Evolutionary conservation across 2,113 vertebrate genomes (phyloP).

Genomic region (Rhagologus leucostigma): DNA sequence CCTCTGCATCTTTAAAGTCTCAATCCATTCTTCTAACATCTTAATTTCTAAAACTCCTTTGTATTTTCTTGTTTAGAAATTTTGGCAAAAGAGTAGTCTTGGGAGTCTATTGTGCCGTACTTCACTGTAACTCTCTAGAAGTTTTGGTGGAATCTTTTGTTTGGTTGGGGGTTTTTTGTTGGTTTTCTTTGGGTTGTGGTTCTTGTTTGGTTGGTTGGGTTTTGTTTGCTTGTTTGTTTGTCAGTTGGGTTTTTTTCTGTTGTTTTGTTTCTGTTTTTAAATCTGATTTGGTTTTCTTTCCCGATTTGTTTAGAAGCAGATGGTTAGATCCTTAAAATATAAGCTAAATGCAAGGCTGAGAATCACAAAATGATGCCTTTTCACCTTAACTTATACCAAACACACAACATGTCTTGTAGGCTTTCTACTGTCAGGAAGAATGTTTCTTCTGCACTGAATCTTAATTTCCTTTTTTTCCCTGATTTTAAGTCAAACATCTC

Average conservation of each 20-base stretch:
- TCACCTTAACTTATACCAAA: background rate
- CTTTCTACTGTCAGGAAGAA: background rate
- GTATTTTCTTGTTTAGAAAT: background rate
- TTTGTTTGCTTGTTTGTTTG: background rate
- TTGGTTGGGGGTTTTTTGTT: background rate
- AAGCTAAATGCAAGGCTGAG: background rate
- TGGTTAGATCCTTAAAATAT: background rate
- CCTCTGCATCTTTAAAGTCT: conserved; percentile 10
- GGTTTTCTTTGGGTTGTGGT: background rate
- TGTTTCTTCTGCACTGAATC: background rate
- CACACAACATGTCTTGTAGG: background rate
- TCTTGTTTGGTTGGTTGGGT: background rate
- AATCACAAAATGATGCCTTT: background rate
- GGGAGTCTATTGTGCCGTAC: background rate
- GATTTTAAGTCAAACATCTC: background rate
- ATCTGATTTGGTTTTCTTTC: background rate
- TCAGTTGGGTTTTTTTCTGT: background rate
- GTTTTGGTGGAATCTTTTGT: background rate
- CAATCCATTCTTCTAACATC: conserved; percentile 3
- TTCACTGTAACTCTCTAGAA: background rate
- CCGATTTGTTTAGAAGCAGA: background rate
- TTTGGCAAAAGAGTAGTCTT: background rate
- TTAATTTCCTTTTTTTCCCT: background rate
- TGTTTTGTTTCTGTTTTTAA: background rate
- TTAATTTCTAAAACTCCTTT: conserved; percentile 6